Evolutionary conservation across 2,113 vertebrate species (phyloP).

Genomic region (Malurus alboscapulatus): DNA sequence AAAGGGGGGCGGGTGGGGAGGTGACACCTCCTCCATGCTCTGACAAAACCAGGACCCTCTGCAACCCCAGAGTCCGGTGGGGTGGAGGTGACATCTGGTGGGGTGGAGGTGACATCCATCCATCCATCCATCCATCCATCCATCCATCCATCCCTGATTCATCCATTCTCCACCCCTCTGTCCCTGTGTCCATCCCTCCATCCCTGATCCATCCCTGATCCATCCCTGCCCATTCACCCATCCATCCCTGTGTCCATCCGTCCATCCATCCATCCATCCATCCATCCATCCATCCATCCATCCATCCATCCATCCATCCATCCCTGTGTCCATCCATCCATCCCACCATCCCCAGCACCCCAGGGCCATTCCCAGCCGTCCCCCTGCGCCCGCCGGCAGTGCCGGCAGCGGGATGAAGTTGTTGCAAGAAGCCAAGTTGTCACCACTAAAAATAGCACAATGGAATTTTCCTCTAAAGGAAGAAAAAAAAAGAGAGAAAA

Average conservation of each 20-base stretch:
- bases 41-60: neutral
- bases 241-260: no score
- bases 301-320: no score
- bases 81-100: neutral
- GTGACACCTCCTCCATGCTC: fast-evolving
- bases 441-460: slow-evolving; percentile 72
- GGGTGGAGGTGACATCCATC: no score
- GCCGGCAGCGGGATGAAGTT: slow-evolving; percentile 53
- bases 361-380: neutral
- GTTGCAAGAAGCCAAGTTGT: slow-evolving; percentile 55
- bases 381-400: neutral
- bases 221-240: no score
- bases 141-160: no score
- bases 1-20: neutral
- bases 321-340: no score
- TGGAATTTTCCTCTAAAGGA: slow-evolving; percentile 70
- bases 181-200: no score
- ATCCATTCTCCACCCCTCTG: no score
- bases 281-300: no score
- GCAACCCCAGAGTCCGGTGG: neutral
- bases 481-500: neutral
- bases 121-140: neutral
- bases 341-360: neutral
- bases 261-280: no score
- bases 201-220: no score